A percentile compares a stretch with the other conserved stretches of the same genome.
Evolutionary conservation across 30 jellyfish, hydroid and myxozoan genomes (phyloP).

Genomic region (Phacellophora camtschatica): DNA sequence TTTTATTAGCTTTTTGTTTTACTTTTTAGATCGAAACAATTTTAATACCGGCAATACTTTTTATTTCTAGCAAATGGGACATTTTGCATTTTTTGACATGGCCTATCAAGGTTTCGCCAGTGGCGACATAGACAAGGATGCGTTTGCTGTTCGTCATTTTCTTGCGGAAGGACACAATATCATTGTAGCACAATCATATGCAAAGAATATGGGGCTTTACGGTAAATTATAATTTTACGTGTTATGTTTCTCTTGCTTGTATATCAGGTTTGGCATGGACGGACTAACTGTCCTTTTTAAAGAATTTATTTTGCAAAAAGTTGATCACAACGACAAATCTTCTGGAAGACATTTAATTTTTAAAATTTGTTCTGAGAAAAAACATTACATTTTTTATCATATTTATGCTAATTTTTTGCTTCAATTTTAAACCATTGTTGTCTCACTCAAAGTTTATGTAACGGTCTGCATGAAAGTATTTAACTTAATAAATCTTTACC

Average conservation of each 20-base stretch:
- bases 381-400: no score
- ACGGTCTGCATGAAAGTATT: no score
- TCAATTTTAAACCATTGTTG: no score
- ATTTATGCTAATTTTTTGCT: no score
- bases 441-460: no score
- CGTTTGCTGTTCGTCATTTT: conserved; percentile 90
- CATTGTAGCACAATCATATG: conserved; percentile 88
- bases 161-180: conserved; percentile 86
- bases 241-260: neutral
- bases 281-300: no score
- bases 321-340: no score
- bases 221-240: conserved; percentile 44
- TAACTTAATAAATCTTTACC: no score
- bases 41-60: neutral
- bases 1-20: neutral
- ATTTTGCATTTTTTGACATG: conserved; percentile 92
- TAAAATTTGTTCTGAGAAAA: no score
- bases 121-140: conserved; percentile 95
- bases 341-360: no score
- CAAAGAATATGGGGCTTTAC: conserved; percentile 98
- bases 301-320: no score
- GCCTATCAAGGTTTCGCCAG: conserved; percentile 99
- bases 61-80: conserved; percentile 58
- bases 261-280: neutral
- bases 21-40: neutral